These are phyloP conservation scores for Leucophenga maculata DNA, from an alignment of 2,888 invertebrate species.

Conservation along the genomic window DNA sequence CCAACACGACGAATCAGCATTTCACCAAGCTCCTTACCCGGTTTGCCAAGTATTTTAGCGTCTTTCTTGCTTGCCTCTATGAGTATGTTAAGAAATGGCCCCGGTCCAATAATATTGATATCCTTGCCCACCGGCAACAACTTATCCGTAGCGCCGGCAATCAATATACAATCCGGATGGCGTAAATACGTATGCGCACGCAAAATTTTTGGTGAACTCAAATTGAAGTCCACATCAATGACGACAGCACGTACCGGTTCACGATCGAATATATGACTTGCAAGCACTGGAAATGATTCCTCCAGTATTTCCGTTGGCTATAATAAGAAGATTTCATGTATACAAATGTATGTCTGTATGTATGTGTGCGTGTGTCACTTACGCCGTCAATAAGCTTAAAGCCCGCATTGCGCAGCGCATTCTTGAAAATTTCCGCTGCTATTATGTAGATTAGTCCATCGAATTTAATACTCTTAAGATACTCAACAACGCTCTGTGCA, in stretches of 20 bases:
- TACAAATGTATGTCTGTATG: too few species aligned
- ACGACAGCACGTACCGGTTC: slow-evolving; percentile 73
- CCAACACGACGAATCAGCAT: slow-evolving; percentile 56
- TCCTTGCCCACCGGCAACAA: slow-evolving; percentile 63
- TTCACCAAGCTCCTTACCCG: slow-evolving; percentile 69
- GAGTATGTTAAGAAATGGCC: slow-evolving; percentile 69
- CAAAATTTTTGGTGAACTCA: slow-evolving; percentile 71
- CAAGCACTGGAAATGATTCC: slow-evolving; percentile 52
- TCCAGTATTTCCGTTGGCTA: slow-evolving; percentile 59
- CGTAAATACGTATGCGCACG: slow-evolving; percentile 72
- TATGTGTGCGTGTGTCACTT: too few species aligned
- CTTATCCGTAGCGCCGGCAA: slow-evolving; percentile 72
- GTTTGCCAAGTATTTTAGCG: slow-evolving; percentile 72
- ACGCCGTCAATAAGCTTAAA: slow-evolving; percentile 71
- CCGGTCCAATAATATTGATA: slow-evolving; percentile 70
- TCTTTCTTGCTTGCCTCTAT: slow-evolving; percentile 64
- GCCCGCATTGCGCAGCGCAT: slow-evolving; percentile 70
- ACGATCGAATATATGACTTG: slow-evolving; percentile 51
- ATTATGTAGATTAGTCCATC: slow-evolving; percentile 73
- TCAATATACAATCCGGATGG: slow-evolving; percentile 71
- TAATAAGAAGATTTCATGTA: not conserved
- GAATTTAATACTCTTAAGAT: slow-evolving; percentile 73
- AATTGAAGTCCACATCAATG: slow-evolving; percentile 72
- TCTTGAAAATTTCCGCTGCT: slow-evolving; percentile 65
- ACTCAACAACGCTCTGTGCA: slow-evolving; percentile 70